Base-by-base conservation (phyloP, 1,140 invertebrate species). In the Drosophila murphyi region DNA sequence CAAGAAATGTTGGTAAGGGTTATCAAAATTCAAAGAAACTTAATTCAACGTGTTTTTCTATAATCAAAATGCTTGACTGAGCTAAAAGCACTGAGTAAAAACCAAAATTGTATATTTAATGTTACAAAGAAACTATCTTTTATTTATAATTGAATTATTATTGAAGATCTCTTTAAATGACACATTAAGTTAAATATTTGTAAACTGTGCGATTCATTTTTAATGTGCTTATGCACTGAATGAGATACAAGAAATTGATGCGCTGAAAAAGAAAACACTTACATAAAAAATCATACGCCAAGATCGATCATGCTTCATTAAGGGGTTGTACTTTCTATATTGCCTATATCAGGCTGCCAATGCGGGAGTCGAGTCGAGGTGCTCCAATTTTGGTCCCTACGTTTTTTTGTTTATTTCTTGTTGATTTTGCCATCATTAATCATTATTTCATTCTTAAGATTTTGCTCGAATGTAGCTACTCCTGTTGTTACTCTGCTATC, bases 391-490 rank as follows among this genome's bases (percentile, higher is more conserved):
- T 69, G 43, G 48, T 54, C 64, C 71, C 72, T 56, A 43, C 10
- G 39, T 59, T 73, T 68, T 68, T 73, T n/a, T 45, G 12, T 69
- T 20, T 68, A 34, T 39, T 68, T 68, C 34, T 31, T 45, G 28
- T 55, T 69, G 48, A 59, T 73, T 64, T 71, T 75, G 54, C 35
- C 54, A 64, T 71, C 68, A 74, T 74, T 63, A 20, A 60, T 73
- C 71, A 74, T 74, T 74, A 68, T 74, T 74, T 70, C 72, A 74
- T 74, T 71, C 39, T 59, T 51, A 55, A 48, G 43, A 63, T 7
- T 67, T 62, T 61, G 28, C 12, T 69, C 45, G 71, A 47, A 54
- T 70, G n/a, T 34, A 48, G 55, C 64, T 47, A 41, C 63, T 68
- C 41, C 41, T 57, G 54, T 67, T 54, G 47, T 56, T 64, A 48